These are phyloP conservation scores for Choloepus hoffmanni DNA, from an alignment of 2,113 vertebrate genomes.

Conservation along the genomic window DNA sequence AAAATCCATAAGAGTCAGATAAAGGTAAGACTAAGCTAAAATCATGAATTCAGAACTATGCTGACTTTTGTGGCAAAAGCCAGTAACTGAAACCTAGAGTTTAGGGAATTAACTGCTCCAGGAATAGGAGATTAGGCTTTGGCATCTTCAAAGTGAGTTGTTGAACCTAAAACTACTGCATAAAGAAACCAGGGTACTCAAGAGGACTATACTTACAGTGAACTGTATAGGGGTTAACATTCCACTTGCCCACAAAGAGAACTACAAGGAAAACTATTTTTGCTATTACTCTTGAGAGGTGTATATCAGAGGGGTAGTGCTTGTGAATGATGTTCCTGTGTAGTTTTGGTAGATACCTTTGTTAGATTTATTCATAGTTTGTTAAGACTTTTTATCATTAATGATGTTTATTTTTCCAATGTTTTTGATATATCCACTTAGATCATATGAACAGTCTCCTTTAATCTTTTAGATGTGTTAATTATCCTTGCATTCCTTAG, in stretches of 20 bases:
- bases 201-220: neutral
- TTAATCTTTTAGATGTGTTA: neutral
- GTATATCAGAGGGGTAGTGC: neutral
- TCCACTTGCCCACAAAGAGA: neutral
- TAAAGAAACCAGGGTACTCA: neutral
- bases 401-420: neutral
- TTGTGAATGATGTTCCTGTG: neutral
- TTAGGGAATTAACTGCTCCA: neutral
- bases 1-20: neutral
- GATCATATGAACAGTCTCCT: neutral
- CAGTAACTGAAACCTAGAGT: neutral
- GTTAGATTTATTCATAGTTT: neutral
- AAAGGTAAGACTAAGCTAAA: conserved; percentile 1
- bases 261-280: neutral
- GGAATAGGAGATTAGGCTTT: neutral
- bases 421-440: neutral
- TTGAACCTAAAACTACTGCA: neutral
- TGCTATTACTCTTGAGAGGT: neutral
- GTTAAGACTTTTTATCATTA: neutral
- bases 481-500: neutral
- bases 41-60: neutral
- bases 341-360: neutral
- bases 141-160: neutral
- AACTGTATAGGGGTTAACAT: neutral
- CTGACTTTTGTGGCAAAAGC: neutral